Evolutionary conservation across 2,888 invertebrate species (phyloP), one percentile per base, ranked within the genome.

Genomic region (Arctia plantaginis): DNA sequence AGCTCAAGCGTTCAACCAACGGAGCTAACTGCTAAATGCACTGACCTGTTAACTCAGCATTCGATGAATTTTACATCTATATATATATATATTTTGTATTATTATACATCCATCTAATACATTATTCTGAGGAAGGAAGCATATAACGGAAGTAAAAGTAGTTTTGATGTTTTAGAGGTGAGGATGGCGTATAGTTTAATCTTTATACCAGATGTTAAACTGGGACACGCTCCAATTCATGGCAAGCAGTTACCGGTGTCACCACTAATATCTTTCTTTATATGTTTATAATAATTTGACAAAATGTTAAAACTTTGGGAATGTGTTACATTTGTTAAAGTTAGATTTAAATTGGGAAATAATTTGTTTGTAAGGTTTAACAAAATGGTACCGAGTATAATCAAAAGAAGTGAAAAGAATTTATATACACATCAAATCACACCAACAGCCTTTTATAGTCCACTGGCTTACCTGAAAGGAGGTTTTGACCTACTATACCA

Each of bases 1-100:
- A 66, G 67, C 73, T 71, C 83, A 73, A 47, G 44, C 23, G 41
- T 30, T 44, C 59, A 51, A 47, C 39, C 39, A 4, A 68, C 27
- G 62, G 47, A 76, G 72, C 69, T 77, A 73, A 77, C 82, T 76
- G 74, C 77, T 77, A 73, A 77, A 84, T 76, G 74, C 77, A 78
- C 71, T 82, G 77, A 77, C 82, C 77, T 77, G 73, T 76, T 80
- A 77, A 74, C 67, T 39, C 68, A 27, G 39, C 71, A 73, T 71
- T 55, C 18, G 27, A 39, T 30, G 30, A 30, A 44, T 30, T 69
- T 35, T 55, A 69, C n/a, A 55, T 69, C 35, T 35, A 68, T 33
- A 7, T 69, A 59, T 35, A 68, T 33, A 7, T 69, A 59, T 66
- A 70, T 72, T 55, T 66, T n/a, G 1, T 7, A 20, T 23, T 8